Conservation (phyloP, 2,888 invertebrate genomes). For the Cerastis leucographa region DNA sequence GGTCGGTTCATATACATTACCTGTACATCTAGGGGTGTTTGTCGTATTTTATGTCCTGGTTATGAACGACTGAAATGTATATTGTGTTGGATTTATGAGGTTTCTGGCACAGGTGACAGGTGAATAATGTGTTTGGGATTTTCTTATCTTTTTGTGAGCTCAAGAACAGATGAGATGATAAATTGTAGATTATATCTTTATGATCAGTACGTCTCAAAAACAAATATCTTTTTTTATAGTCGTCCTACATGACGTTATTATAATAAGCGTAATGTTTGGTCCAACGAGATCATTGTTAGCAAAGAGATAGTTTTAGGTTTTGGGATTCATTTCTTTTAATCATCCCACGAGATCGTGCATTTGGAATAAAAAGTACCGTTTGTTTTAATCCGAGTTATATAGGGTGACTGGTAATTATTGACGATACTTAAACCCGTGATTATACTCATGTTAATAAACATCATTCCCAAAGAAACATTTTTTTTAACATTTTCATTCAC, state of each 20-base stretch:
- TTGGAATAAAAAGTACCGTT: neutral
- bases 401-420: no score
- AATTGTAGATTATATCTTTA: slow-evolving; percentile 3
- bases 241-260: neutral
- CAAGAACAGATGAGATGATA: slow-evolving; percentile 23
- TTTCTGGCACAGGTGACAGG: slow-evolving; percentile 26
- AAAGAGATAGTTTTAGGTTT: neutral
- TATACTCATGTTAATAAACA: no score
- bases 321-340: neutral
- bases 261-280: neutral
- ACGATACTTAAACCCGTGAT: no score
- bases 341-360: neutral
- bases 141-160: slow-evolving; percentile 25
- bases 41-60: slow-evolving; percentile 34
- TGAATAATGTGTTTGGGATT: slow-evolving; percentile 36
- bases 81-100: slow-evolving; percentile 47
- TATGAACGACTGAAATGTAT: slow-evolving; percentile 47
- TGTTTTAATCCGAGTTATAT: neutral
- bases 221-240: neutral
- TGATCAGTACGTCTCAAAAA: neutral
- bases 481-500: no score
- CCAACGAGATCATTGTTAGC: neutral
- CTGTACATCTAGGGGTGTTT: slow-evolving; percentile 8
- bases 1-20: slow-evolving; percentile 28
- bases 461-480: no score